Evolutionary conservation across 2,888 invertebrate genomes (phyloP), one percentile per base, ranked within the genome.

Genomic region (Netelia virgata): DNA sequence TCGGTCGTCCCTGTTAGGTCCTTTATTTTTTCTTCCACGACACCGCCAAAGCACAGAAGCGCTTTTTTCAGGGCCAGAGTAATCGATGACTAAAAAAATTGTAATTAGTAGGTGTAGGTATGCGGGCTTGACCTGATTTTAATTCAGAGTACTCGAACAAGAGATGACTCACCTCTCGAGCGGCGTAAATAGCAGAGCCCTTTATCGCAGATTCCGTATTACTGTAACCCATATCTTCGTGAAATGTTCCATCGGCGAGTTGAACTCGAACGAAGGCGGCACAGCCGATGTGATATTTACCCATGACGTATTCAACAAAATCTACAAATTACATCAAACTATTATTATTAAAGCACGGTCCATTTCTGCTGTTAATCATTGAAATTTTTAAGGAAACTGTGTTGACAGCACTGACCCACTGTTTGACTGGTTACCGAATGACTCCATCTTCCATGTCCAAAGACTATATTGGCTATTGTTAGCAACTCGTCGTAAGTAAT

Each of bases 151-250:
- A 36, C 3, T 36, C 36, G 36, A 8, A 8, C 6, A 6, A 3
- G n/a, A 14, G 50, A 50, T 50, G 1, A 36, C 50, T 11, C 86
- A 91, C 90, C 23, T 82, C 75, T 82, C 90, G 87, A 3, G 91
- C 90, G n/a, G 63, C 77, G 28, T 87, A 80, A 73, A 91, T 83
- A 0, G 89, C 84, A 14, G 78, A 75, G 55, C 89, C 90, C 82
- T 91, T 91, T 11, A 77, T 80, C 23, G 76, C 23, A 41, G 85
- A 88, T 23, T 88, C 89, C 0, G 86, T 85, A 20, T 74, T 76
- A 57, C 85, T 87, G 78, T 91, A 91, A 20, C 89, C 91, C 83
- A 91, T 82, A 18, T 89, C 91, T 74, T 91, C 89, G 3, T 91
- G 91, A 82, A 85, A 89, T 1, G 73, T 87, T 41, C 87, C 89